phyloP scores from a whole-genome alignment of 2,888 invertebrate genomes.

The Digitonthophagus gazella region DNA sequence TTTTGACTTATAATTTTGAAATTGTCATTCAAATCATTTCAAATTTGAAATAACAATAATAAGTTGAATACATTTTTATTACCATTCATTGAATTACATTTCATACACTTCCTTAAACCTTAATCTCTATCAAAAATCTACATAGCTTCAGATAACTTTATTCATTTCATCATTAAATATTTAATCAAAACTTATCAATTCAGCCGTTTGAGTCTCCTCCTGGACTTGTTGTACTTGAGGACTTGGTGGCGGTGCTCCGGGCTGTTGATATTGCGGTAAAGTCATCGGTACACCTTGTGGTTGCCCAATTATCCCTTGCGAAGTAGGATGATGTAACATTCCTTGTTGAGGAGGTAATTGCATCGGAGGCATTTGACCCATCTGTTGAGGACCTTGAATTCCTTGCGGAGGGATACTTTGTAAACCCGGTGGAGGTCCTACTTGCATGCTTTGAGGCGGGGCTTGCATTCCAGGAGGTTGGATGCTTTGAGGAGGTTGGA shows the following conservation, averaged over 20 bases:
- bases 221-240: constrained; percentile 42
- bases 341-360: constrained; percentile 9
- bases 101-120: background rate
- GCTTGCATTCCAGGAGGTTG: constrained; percentile 29
- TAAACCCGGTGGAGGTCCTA: constrained; percentile 19
- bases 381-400: background rate
- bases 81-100: too few relatives aligned
- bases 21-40: too few relatives aligned
- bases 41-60: too few relatives aligned
- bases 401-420: constrained; percentile 16
- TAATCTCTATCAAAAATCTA: background rate
- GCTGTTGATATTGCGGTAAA: constrained; percentile 30
- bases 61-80: too few relatives aligned
- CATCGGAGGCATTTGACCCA: background rate
- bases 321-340: too few relatives aligned
- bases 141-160: background rate
- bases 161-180: background rate
- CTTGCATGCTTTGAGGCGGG: constrained; percentile 18
- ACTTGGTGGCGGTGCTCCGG: constrained; percentile 39
- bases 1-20: constrained; percentile 19
- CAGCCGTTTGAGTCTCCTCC: constrained; percentile 64
- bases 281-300: constrained; percentile 22
- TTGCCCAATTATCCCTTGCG: constrained; percentile 16
- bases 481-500: too few relatives aligned
- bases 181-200: constrained; percentile 81